Conservation (phyloP, 2,888 invertebrate genomes). For the Xylota segnis region DNA sequence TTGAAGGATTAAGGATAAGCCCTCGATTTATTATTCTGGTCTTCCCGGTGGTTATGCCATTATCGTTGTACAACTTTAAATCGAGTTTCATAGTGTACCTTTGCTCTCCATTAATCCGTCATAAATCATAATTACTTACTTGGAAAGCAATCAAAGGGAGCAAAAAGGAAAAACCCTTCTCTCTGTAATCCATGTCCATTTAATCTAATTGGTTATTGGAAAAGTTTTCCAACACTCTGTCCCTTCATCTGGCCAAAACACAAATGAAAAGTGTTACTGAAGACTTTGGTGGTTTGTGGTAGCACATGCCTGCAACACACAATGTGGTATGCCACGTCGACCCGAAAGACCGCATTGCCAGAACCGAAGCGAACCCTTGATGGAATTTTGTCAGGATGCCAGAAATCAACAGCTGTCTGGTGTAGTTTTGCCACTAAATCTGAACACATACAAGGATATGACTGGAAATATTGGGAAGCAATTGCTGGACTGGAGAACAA, state of each 20-base stretch:
- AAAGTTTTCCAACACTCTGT: slow-evolving; percentile 22
- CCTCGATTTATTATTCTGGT: neutral
- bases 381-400: slow-evolving; percentile 71
- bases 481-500: slow-evolving; percentile 34
- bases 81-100: neutral
- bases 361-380: slow-evolving; percentile 23
- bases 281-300: slow-evolving; percentile 36
- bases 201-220: slow-evolving; percentile 1
- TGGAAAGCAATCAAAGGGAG: neutral
- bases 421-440: slow-evolving; percentile 27
- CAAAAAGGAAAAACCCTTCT: neutral
- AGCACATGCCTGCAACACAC: slow-evolving; percentile 36
- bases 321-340: slow-evolving; percentile 51
- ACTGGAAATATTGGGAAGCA: slow-evolving; percentile 36
- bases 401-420: slow-evolving; percentile 68
- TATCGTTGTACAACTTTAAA: neutral
- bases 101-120: neutral
- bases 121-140: neutral
- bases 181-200: neutral
- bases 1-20: neutral
- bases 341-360: slow-evolving; percentile 11
- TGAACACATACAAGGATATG: slow-evolving; percentile 8
- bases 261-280: slow-evolving; percentile 50
- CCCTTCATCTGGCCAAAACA: slow-evolving; percentile 13
- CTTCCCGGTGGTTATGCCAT: neutral